Percentiles rank a stretch among this genome's conserved stretches.
These are phyloP conservation scores for Gila orcuttii DNA, from an alignment of 2,113 vertebrate species.

Conservation along the genomic window DNA sequence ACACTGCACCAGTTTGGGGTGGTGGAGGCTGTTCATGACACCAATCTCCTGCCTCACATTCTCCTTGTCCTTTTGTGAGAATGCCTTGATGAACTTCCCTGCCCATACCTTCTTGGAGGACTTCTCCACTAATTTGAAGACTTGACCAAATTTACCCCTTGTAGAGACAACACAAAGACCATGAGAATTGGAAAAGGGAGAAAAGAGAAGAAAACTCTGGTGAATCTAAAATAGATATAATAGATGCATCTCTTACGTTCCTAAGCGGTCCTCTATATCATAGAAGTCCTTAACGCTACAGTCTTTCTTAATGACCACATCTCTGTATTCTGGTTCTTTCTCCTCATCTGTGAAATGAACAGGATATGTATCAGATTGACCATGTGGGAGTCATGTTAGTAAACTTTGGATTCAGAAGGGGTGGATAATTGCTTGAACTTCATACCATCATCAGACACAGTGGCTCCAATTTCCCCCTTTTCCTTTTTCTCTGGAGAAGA, in stretches of 20 bases:
- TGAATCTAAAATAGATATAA: neutral
- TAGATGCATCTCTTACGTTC: conserved; percentile 82
- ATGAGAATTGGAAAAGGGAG: neutral
- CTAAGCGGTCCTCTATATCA: conserved; percentile 92
- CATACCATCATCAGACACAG: conserved; percentile 53
- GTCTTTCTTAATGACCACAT: conserved; percentile 84
- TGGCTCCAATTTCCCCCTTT: conserved; percentile 51
- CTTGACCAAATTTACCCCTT: conserved; percentile 98
- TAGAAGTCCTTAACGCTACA: conserved; percentile 92
- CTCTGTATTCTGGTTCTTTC: conserved; percentile 88
- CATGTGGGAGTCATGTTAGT: neutral
- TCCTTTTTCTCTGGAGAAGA: conserved; percentile 53
- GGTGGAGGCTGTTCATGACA: conserved; percentile 98
- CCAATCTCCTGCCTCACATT: conserved; percentile 91
- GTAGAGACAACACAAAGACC: conserved; percentile 24
- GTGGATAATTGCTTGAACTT: neutral
- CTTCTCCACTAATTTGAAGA: conserved; percentile 95
- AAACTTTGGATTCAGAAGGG: conserved; percentile 10
- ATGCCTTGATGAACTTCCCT: conserved; percentile 98
- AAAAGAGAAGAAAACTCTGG: neutral
- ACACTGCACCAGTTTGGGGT: conserved; percentile 96
- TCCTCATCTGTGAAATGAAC: conserved; percentile 69
- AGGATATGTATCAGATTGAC: neutral
- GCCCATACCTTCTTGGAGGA: conserved; percentile 94
- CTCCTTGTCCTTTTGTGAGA: conserved; percentile 95